phyloP scores from a whole-genome alignment of 1,140 invertebrate species.

The Drosophila cardini region DNA sequence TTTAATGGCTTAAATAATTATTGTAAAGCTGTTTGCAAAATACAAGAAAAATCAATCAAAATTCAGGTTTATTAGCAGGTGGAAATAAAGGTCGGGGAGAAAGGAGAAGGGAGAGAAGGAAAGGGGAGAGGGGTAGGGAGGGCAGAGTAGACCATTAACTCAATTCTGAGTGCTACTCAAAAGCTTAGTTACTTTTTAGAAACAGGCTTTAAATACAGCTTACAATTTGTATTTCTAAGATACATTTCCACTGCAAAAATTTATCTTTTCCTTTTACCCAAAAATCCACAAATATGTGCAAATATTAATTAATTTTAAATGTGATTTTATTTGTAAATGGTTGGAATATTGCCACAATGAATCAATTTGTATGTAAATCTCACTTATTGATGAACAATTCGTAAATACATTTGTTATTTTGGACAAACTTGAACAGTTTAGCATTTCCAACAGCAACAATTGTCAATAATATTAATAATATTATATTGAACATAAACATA shows the following conservation, averaged over 20 bases:
- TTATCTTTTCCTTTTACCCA: no score
- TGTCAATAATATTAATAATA: constrained; percentile 24
- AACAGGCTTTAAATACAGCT: no score
- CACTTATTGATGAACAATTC: constrained; percentile 17
- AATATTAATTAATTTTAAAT: constrained; percentile 28
- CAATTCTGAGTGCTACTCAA: no score
- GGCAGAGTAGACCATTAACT: no score
- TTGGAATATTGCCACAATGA: constrained; percentile 39
- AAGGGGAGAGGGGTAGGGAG: no score
- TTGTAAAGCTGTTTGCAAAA: background rate
- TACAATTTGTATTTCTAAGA: no score
- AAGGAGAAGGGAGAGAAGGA: no score
- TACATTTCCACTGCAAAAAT: no score
- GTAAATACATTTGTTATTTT: constrained; percentile 35
- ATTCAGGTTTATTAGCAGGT: no score
- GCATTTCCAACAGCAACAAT: constrained; percentile 31
- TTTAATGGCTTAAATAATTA: background rate
- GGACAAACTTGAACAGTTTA: constrained; percentile 45
- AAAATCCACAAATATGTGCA: no score
- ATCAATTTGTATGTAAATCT: constrained; percentile 7
- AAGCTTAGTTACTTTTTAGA: no score
- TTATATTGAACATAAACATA: constrained; percentile 7
- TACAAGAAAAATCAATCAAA: background rate
- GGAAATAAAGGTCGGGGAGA: no score
- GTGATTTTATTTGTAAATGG: constrained; percentile 35